These are phyloP conservation scores for Callopanchax toddi DNA, from an alignment of 2,113 vertebrate species.

Conservation along the genomic window DNA sequence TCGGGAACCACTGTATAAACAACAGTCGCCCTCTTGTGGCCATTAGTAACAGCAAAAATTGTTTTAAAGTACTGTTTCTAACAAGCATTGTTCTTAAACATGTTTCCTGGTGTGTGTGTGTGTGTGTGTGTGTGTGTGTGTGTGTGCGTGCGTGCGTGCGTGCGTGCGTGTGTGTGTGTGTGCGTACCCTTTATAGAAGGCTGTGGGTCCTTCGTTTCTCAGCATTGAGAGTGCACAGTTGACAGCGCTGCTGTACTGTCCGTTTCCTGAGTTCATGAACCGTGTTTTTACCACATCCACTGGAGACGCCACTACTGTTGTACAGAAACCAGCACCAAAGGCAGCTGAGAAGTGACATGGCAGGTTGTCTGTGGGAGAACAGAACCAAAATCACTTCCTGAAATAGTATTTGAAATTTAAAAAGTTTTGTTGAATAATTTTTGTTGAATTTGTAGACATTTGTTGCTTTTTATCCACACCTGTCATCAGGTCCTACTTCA, in stretches of 20 bases:
- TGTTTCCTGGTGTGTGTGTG: too few relatives aligned
- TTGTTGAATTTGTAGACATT: not conserved
- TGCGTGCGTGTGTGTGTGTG: not conserved
- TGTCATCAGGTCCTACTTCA: conserved; percentile 86
- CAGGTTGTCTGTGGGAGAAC: conserved; percentile 82
- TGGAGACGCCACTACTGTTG: conserved; percentile 91
- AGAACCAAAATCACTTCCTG: not conserved
- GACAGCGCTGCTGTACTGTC: conserved; percentile 84
- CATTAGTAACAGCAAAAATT: too few relatives aligned
- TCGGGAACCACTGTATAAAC: too few relatives aligned
- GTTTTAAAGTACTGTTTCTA: too few relatives aligned
- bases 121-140: too few relatives aligned
- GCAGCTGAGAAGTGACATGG: conserved; percentile 94
- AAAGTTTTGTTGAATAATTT: not conserved
- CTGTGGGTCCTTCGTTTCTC: conserved; percentile 83
- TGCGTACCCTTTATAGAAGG: conserved; percentile 95
- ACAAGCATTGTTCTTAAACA: too few relatives aligned
- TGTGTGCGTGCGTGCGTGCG: not conserved
- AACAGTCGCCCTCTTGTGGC: too few relatives aligned
- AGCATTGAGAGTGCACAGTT: conserved; percentile 88
- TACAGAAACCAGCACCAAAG: conserved; percentile 93
- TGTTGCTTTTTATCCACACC: conserved; percentile 76
- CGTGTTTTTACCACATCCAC: conserved; percentile 96
- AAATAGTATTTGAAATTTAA: not conserved
- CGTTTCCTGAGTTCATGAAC: conserved; percentile 89